These are phyloP conservation scores for Cephalopholis sonnerati DNA, from an alignment of 2,113 vertebrate species.

Conservation along the genomic window DNA sequence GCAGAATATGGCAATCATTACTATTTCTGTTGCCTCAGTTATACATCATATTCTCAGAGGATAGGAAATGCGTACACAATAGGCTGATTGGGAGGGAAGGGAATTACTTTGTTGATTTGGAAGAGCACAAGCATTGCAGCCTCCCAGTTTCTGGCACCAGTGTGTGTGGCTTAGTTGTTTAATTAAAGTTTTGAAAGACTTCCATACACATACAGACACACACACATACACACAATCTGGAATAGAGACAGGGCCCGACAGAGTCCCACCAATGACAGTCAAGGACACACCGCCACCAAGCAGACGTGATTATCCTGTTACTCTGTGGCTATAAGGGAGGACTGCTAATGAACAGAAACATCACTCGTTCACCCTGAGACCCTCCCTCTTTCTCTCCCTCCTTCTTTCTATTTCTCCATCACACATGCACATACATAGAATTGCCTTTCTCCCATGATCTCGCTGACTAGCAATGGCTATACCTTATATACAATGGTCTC, in stretches of 20 bases:
- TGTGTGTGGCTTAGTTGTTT: constrained; percentile 45
- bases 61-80: constrained; percentile 26
- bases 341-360: constrained; percentile 70
- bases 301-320: constrained; percentile 61
- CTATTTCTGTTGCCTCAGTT: constrained; percentile 9
- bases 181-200: constrained; percentile 65
- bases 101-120: constrained; percentile 42
- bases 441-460: constrained; percentile 19
- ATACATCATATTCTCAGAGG: constrained; percentile 18
- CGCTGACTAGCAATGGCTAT: constrained; percentile 12
- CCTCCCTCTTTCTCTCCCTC: not conserved
- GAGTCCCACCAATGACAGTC: constrained; percentile 63
- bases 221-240: constrained; percentile 40
- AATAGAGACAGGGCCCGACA: constrained; percentile 50
- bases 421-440: not conserved
- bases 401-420: constrained; percentile 1
- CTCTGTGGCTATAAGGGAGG: constrained; percentile 49
- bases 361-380: constrained; percentile 5
- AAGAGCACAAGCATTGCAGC: constrained; percentile 13
- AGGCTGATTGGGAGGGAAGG: constrained; percentile 5
- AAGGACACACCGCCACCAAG: constrained; percentile 65
- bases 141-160: constrained; percentile 34
- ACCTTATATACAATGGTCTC: constrained; percentile 9
- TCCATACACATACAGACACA: not conserved
- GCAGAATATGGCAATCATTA: not conserved